Evolutionary conservation across 2,888 invertebrate species (phyloP), one percentile per base, ranked within the genome.

Genomic region (Machimus atricapillus): DNA sequence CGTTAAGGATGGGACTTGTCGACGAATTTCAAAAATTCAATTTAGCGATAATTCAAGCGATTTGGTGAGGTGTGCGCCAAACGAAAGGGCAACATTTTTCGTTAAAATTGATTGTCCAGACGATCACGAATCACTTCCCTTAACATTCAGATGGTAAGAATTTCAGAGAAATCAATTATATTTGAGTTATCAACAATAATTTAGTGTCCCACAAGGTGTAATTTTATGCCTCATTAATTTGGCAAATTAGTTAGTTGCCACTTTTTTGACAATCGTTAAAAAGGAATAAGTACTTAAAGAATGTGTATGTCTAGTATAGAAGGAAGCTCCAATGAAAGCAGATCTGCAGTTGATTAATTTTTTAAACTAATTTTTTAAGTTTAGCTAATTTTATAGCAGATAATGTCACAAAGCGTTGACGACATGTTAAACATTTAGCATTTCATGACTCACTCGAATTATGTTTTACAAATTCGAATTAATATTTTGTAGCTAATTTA

Each of bases 1-100:
- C 14, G 31, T 52, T 6, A 34, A 37, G 23, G 19, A 34, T 16
- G 52, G 78, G 27, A 23, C 14, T 85, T 34, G 14, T 52, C 56
- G 56, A 52, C 56, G 34, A 31, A 73, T 74, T 40, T 43, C 46
- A 12, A 85, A 87, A 87, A 90, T 92, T 86, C 91, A 92, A 34
- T 92, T 92, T 87, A 92, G 91, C 89, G 92, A 92, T 87, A 92
- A 92, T 90, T 92, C 92, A 88, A 92, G 91, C 88, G 90, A 91
- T 88, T 89, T 92, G 23, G 90, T 92, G 87, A 90, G 92, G 88
- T 92, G 92, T 89, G 90, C 91, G 89, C 91, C 92, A 88, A 92
- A 92, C 88, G 92, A 92, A 89, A 90, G 92, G 88, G 92, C 92
- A 73, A 92, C 92, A 86, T 91, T 92, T 88, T 92, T 92, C 89